phyloP scores from a whole-genome alignment of 2,797 vertebrate species.

The Lepilemur ruficaudatus region DNA sequence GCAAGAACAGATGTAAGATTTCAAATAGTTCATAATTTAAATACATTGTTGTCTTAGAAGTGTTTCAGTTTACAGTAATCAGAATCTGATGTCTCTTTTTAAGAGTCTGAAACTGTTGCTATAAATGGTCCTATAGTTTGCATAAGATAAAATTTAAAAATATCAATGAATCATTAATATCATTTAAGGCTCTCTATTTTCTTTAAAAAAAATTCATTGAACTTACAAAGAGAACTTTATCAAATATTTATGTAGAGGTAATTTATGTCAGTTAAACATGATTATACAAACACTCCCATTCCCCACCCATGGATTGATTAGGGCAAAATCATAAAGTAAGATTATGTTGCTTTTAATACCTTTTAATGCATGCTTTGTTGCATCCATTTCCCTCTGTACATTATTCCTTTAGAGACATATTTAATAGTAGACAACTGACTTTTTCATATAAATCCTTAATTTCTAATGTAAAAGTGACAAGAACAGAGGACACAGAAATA shows the following conservation, averaged over 20 bases:
- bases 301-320: neutral
- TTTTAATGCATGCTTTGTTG: neutral
- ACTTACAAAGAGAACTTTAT: neutral
- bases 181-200: neutral
- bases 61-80: slow-evolving; percentile 73
- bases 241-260: neutral
- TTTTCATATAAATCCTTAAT: neutral
- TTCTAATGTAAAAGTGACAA: neutral
- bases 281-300: neutral
- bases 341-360: neutral
- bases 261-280: neutral
- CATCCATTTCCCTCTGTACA: neutral
- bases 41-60: slow-evolving; percentile 79
- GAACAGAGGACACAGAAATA: neutral
- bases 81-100: slow-evolving; percentile 64
- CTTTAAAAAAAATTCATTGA: neutral
- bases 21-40: slow-evolving; percentile 80
- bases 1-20: slow-evolving; percentile 80
- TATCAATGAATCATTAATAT: neutral
- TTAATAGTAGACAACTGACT: neutral
- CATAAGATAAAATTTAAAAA: slow-evolving; percentile 4
- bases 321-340: neutral
- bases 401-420: neutral
- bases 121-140: neutral
- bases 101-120: neutral